Base-by-base conservation (phyloP, 1,140 invertebrate genomes). In the Drosophila aff. region DNA sequence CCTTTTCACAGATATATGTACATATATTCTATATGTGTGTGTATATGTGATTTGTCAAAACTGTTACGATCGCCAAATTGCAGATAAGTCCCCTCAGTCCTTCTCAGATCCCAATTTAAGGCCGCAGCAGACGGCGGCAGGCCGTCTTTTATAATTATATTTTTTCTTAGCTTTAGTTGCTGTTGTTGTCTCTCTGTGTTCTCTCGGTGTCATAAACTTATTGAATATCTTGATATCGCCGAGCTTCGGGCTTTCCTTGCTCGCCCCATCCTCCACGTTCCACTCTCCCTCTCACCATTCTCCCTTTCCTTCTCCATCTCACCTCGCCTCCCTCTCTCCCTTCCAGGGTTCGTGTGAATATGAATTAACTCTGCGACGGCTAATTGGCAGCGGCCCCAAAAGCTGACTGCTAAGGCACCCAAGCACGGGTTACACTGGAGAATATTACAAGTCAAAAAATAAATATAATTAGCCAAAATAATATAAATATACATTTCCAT, bases 1-100 rank as follows among this genome's bases (percentile, higher is more conserved):
- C 62, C 52, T 58, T 44, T 46, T 76, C 63, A 33, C 16, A 23
- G 23, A 33, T 18, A 52, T 18, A 18, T 13, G 26, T 5, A 52
- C 3, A 52, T 33, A 52, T 50, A 28, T n/a, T 50, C 15, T 26
- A 13, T 44, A 21, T 26, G 41, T 69, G 49, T 46, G 31, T 52
- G 49, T 33, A 40, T 79, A 62, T 83, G 82, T 82, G 89, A 84
- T 91, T 91, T 91, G 87, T 91, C 87, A 91, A 91, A 91, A 91
- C 83, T 91, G 81, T 91, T 91, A 91, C 87, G 89, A 89, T 91
- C 83, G 79, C 87, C 81, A 91, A 89, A 85, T 90, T 85, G 79
- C 75, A 84, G 85, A 89, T 89, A 89, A 87, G 80, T 60, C 46
- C 11, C 23, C 33, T 13, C 31, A 38, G n/a, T 31, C 62, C 59